These are phyloP conservation scores for Stigmatopora argus DNA, from an alignment of 2,113 vertebrate genomes.

Conservation along the genomic window DNA sequence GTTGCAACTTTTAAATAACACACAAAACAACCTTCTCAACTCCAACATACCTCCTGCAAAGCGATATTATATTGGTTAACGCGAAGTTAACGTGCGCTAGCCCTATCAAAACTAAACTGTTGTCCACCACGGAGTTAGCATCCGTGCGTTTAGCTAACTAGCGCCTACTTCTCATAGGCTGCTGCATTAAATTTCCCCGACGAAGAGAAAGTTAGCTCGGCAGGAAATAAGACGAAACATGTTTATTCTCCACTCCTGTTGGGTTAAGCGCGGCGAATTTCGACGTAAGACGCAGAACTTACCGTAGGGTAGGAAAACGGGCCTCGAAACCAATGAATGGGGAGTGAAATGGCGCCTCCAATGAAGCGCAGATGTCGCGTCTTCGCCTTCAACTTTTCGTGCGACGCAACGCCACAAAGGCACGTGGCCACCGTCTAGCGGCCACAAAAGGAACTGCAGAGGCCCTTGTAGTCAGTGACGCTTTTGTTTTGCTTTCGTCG, in stretches of 20 bases:
- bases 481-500: neutral
- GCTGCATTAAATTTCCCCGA: no score
- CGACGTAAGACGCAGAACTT: slow-evolving; percentile 6
- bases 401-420: slow-evolving; percentile 4
- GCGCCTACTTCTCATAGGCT: neutral
- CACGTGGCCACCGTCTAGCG: neutral
- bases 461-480: neutral
- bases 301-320: slow-evolving; percentile 39
- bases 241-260: neutral
- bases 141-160: neutral
- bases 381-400: no score
- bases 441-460: neutral
- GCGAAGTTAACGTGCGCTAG: neutral
- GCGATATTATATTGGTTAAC: neutral
- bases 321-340: slow-evolving; percentile 55
- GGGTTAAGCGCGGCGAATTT: neutral
- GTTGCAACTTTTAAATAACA: neutral
- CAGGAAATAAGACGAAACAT: neutral
- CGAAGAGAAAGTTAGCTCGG: neutral
- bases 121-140: neutral
- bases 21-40: neutral
- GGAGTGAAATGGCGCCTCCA: slow-evolving; percentile 53
- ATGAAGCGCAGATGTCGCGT: neutral
- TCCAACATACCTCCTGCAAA: neutral
- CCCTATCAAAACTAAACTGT: neutral